These are phyloP conservation scores for Periophthalmus modestus DNA, from an alignment of 2,113 vertebrate species.

Conservation along the genomic window DNA sequence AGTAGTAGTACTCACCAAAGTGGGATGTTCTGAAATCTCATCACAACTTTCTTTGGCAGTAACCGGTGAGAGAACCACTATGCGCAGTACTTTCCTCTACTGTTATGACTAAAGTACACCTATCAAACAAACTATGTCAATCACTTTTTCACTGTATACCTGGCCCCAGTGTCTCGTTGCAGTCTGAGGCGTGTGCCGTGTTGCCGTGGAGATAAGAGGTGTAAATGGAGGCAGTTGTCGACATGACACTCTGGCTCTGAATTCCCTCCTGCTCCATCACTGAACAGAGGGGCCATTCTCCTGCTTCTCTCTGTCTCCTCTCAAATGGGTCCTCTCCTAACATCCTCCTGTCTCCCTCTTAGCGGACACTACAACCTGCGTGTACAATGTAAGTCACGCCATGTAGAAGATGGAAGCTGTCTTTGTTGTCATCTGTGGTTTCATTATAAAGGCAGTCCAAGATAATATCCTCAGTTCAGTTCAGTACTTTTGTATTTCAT, in stretches of 20 bases:
- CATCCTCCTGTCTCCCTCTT: constrained; percentile 18
- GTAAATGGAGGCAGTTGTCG: constrained; percentile 70
- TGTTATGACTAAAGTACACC: background rate
- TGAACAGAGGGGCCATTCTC: constrained; percentile 71
- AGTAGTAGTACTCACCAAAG: background rate
- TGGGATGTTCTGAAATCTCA: background rate
- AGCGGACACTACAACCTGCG: constrained; percentile 1
- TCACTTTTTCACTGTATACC: constrained; percentile 8
- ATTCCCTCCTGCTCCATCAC: constrained; percentile 61
- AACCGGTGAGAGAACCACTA: too few species aligned
- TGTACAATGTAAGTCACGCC: background rate
- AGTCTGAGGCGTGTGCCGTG: constrained; percentile 49
- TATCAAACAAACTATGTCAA: constrained; percentile 9
- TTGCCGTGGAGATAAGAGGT: constrained; percentile 66
- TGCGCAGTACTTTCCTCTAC: background rate
- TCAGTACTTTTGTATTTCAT: background rate
- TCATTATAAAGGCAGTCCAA: background rate
- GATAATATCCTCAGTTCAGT: background rate
- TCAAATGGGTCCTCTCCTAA: constrained; percentile 58
- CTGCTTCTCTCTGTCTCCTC: constrained; percentile 43
- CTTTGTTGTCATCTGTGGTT: background rate
- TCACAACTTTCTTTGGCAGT: background rate
- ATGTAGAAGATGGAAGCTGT: background rate
- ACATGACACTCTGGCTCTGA: constrained; percentile 73
- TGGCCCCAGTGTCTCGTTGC: constrained; percentile 18